Percentiles rank a stretch among this genome's conserved stretches.
Conservation (phyloP, 2,113 vertebrate species). For the Perognathus longimembris region DNA sequence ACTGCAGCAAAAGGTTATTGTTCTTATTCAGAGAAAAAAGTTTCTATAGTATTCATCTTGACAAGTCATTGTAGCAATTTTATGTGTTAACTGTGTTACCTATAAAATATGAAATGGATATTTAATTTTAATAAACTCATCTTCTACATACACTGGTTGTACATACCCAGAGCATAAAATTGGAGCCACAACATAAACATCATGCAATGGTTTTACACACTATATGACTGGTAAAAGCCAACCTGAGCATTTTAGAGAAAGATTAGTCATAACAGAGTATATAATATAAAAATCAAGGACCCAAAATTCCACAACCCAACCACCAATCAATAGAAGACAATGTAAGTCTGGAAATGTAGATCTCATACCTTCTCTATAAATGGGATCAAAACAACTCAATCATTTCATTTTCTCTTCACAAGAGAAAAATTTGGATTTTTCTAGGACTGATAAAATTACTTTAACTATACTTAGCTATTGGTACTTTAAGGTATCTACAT, state of each 20-base stretch:
- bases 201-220: not conserved
- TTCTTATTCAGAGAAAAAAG: not conserved
- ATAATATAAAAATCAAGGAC: not conserved
- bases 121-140: slow-evolving; percentile 32
- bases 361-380: not conserved
- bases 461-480: slow-evolving; percentile 57
- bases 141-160: not conserved
- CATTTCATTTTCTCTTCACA: slow-evolving; percentile 26
- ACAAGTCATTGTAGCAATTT: slow-evolving; percentile 1
- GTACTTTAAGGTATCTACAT: slow-evolving; percentile 27
- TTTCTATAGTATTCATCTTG: not conserved
- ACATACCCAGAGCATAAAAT: not conserved
- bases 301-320: not conserved
- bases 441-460: slow-evolving; percentile 25
- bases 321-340: not conserved
- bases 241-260: not conserved
- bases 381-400: not conserved
- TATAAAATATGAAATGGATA: not conserved
- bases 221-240: not conserved
- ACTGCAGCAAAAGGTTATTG: not conserved
- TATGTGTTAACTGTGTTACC: slow-evolving; percentile 39
- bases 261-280: not conserved
- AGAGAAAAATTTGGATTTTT: slow-evolving; percentile 13
- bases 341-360: not conserved
- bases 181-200: not conserved